Percentiles rank a stretch among this genome's conserved stretches.
Evolutionary conservation across 1,140 invertebrate species (phyloP).

Genomic region (Vanessa atalanta): DNA sequence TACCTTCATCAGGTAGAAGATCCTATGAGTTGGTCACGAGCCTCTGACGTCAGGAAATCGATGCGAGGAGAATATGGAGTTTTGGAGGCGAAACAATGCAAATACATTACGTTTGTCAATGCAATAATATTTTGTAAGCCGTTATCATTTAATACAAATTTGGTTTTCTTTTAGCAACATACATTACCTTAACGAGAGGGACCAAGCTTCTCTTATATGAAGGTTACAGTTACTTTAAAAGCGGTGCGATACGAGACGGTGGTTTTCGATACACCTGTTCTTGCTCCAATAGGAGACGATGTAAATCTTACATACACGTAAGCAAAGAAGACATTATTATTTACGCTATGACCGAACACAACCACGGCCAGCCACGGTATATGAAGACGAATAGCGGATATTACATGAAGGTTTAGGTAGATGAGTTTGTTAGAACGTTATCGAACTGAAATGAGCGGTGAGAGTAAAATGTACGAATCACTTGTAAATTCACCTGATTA

Average conservation of each 20-base stretch:
- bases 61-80: no score
- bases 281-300: conserved; percentile 30
- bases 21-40: no score
- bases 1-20: no score
- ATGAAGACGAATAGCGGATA: conserved; percentile 29
- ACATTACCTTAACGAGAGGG: conserved; percentile 44
- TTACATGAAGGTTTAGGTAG: conserved; percentile 36
- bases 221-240: conserved; percentile 50
- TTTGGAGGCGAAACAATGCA: no score
- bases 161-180: conserved; percentile 48
- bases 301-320: conserved; percentile 50
- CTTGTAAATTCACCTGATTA: no score
- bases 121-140: no score
- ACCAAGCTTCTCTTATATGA: conserved; percentile 43
- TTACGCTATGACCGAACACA: conserved; percentile 31
- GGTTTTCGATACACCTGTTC: conserved; percentile 53
- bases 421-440: no score
- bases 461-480: neutral
- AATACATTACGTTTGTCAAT: no score
- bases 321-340: conserved; percentile 39
- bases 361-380: conserved; percentile 44
- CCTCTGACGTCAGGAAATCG: no score
- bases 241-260: conserved; percentile 34
- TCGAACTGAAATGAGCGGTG: no score
- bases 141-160: neutral